Conservation (phyloP, 2,888 invertebrate genomes). For the Dexiosoma caninum region DNA sequence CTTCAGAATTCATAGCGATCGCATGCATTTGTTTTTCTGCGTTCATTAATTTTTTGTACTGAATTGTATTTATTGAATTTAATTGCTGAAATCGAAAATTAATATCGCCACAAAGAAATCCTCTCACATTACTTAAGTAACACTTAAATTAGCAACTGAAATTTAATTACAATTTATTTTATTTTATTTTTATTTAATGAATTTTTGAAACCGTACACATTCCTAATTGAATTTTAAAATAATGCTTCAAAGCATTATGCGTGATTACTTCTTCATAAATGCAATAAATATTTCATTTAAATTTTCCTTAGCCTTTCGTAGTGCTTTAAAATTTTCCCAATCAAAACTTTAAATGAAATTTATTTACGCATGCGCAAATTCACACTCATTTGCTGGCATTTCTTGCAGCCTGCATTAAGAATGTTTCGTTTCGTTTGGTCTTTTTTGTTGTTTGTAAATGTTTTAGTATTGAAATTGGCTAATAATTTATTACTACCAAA, state of each 20-base stretch:
- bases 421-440: too few relatives aligned
- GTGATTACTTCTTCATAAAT: neutral
- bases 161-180: neutral
- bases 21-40: too few relatives aligned
- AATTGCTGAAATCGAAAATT: too few relatives aligned
- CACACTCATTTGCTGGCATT: neutral
- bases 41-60: too few relatives aligned
- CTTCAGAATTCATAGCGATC: too few relatives aligned
- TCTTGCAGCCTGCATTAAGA: conserved; percentile 5
- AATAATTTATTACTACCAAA: conserved; percentile 50
- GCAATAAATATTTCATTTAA: conserved; percentile 28
- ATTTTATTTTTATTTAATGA: too few relatives aligned
- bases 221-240: neutral
- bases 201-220: neutral
- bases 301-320: conserved; percentile 27
- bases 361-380: conserved; percentile 53
- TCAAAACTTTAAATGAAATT: conserved; percentile 50
- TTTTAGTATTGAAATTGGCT: conserved; percentile 43
- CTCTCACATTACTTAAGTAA: too few relatives aligned
- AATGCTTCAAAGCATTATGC: neutral
- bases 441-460: conserved; percentile 38
- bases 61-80: too few relatives aligned
- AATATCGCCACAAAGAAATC: too few relatives aligned
- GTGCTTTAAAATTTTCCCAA: conserved; percentile 43
- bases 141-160: too few relatives aligned